Percentiles rank a stretch among this genome's conserved stretches.
Conservation (phyloP, 2,113 vertebrate genomes). For the Salminus brasiliensis region DNA sequence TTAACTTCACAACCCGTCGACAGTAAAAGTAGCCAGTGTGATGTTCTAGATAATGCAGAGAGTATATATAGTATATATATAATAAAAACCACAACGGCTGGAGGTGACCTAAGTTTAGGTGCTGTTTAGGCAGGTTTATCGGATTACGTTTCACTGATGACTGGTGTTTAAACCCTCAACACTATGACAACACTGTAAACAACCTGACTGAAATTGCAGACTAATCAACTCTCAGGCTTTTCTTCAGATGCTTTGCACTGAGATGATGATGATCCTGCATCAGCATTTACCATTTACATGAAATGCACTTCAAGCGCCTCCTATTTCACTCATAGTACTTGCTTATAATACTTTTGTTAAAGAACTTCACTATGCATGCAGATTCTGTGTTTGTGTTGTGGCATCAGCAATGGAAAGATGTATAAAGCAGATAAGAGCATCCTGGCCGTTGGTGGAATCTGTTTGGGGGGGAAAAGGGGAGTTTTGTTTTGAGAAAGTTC, state of each 20-base stretch:
- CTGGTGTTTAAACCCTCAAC: not conserved
- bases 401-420: conserved; percentile 48
- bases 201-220: not conserved
- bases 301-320: not conserved
- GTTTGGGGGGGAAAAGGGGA: not conserved
- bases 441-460: conserved; percentile 6
- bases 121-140: not conserved
- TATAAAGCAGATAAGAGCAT: conserved; percentile 24
- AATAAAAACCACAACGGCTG: not conserved
- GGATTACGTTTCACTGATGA: not conserved
- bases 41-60: not conserved
- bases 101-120: not conserved
- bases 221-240: not conserved
- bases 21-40: not conserved
- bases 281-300: too few relatives aligned
- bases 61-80: too few relatives aligned
- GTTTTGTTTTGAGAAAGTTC: conserved; percentile 25
- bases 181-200: not conserved
- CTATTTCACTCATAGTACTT: not conserved
- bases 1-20: not conserved
- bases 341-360: conserved; percentile 13
- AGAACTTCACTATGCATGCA: conserved; percentile 2
- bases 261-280: not conserved
- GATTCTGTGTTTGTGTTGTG: not conserved
- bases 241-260: not conserved